Conservation (phyloP, 2,797 vertebrate genomes). For the Hyperoplus lanceolatus region DNA sequence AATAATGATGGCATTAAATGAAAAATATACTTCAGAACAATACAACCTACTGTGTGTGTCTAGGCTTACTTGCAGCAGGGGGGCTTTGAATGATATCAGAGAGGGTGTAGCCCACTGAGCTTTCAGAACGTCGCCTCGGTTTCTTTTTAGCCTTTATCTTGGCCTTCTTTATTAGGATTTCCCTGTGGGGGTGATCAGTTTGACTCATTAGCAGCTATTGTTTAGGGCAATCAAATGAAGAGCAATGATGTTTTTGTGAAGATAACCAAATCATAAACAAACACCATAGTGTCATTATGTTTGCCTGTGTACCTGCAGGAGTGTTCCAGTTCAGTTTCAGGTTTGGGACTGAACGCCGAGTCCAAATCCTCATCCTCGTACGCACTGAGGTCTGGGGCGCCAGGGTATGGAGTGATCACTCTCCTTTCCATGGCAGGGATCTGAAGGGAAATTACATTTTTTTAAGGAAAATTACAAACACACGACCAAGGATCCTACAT, state of each 20-base stretch:
- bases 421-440: conserved; percentile 96
- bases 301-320: conserved; percentile 84
- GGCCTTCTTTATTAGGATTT: conserved; percentile 91
- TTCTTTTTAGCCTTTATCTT: conserved; percentile 96
- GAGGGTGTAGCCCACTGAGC: conserved; percentile 96
- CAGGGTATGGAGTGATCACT: conserved; percentile 93
- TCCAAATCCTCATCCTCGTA: conserved; percentile 90
- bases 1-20: neutral
- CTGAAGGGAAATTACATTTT: conserved; percentile 70
- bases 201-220: conserved; percentile 20
- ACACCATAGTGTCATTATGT: neutral
- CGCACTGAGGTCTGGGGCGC: conserved; percentile 92
- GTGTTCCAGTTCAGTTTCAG: conserved; percentile 86
- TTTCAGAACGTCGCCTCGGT: conserved; percentile 92
- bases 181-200: conserved; percentile 79
- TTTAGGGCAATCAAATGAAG: neutral
- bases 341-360: conserved; percentile 84
- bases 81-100: conserved; percentile 95
- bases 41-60: neutral
- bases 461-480: neutral
- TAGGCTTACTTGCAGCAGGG: conserved; percentile 87
- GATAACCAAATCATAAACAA: neutral
- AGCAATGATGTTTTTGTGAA: neutral
- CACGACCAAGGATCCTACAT: neutral
- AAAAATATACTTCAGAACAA: neutral